These are phyloP conservation scores for Drosophila neutralis DNA, from an alignment of 2,888 invertebrate genomes.

Conservation along the genomic window DNA sequence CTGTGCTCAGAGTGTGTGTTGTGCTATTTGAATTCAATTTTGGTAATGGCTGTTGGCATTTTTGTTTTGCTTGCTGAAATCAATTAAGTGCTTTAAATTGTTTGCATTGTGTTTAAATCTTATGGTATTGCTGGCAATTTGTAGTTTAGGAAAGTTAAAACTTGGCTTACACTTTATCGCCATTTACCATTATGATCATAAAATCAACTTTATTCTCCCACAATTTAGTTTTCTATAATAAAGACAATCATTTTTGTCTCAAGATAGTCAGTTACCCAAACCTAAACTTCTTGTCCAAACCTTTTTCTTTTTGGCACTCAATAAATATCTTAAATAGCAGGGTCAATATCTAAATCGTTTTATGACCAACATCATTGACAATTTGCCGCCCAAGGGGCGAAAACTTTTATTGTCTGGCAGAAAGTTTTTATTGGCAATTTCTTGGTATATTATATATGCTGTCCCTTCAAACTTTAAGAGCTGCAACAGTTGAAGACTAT, in stretches of 20 bases:
- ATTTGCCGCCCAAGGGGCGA: slow-evolving; percentile 48
- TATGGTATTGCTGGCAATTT: neutral
- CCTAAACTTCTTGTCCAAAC: neutral
- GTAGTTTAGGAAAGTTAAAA: neutral
- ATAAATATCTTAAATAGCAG: slow-evolving; percentile 23
- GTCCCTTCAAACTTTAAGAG: slow-evolving; percentile 21
- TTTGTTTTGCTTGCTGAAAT: slow-evolving; percentile 55
- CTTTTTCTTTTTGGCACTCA: slow-evolving; percentile 10
- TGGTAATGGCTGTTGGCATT: slow-evolving; percentile 51
- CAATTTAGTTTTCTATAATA: neutral
- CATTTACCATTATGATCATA: neutral
- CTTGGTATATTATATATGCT: slow-evolving; percentile 4
- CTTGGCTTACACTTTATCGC: neutral
- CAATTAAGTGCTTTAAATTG: slow-evolving; percentile 68
- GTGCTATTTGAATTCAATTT: slow-evolving; percentile 55
- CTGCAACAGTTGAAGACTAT: neutral
- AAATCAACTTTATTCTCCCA: neutral
- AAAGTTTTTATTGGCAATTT: slow-evolving; percentile 47
- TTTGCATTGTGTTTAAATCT: slow-evolving; percentile 12
- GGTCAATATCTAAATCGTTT: slow-evolving; percentile 67
- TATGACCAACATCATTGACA: slow-evolving; percentile 60
- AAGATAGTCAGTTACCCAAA: neutral
- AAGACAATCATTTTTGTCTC: neutral
- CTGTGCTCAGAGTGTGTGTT: slow-evolving; percentile 23
- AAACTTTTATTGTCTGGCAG: slow-evolving; percentile 47